These are phyloP conservation scores for Clarias fuscus DNA, from an alignment of 2,797 vertebrate genomes.

Conservation along the genomic window DNA sequence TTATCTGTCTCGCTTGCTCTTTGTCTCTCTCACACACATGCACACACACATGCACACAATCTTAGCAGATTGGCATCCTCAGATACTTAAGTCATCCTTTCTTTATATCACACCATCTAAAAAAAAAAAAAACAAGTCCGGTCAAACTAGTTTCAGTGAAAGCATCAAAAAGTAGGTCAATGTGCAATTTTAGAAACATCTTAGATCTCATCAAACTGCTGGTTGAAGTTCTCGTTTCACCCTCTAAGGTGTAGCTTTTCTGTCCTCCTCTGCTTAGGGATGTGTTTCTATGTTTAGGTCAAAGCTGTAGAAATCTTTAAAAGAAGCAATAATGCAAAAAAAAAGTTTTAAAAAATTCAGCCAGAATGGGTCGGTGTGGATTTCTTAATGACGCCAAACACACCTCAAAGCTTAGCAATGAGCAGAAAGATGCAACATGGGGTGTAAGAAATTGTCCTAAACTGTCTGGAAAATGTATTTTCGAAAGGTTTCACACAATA, in stretches of 20 bases:
- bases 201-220: neutral
- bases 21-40: neutral
- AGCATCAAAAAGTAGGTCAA: neutral
- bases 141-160: constrained; percentile 2
- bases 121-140: neutral
- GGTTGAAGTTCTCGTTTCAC: neutral
- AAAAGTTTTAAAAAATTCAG: neutral
- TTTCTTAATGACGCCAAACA: neutral
- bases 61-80: neutral
- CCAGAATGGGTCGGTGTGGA: neutral
- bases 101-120: neutral
- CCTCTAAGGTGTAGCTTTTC: neutral
- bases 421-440: neutral
- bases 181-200: neutral
- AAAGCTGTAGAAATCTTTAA: neutral
- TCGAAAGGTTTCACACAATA: too few relatives aligned
- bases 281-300: neutral
- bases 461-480: neutral
- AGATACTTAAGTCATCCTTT: neutral
- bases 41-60: neutral
- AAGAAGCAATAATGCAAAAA: neutral
- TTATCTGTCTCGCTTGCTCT: neutral
- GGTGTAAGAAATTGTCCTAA: neutral
- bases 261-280: neutral
- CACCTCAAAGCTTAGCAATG: neutral